Evolutionary conservation across 2,113 vertebrate genomes (phyloP), one percentile per base, ranked within the genome.

Genomic region (Prunella himalayana): DNA sequence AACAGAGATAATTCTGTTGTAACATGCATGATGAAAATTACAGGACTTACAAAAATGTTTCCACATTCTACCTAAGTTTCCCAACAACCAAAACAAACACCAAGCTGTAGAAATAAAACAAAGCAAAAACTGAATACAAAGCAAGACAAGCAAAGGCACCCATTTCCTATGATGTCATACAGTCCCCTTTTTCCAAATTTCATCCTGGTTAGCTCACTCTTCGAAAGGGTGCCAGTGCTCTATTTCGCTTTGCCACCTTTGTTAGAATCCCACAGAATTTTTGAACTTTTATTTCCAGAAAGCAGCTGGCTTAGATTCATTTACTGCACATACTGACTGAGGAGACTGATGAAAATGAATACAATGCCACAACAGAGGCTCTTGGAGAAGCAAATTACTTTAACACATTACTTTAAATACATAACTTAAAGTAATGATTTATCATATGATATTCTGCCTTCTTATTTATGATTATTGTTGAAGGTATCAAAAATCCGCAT

Each of bases 401-500:
- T 94, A 95, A 94, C 63, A 51, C 22, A 68, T 91, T 95, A 83
- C 89, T 91, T 96, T 94, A 97, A 97, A 97, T 94, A 98, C 89
- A 70, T 91, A 98, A 98, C 95, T 98, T 97, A 94, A 97, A 95
- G 92, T 92, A 97, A 98, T 93, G 97, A 98, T 98, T 98, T 97
- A 98, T 98, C 96, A 97, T 96, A 95, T 97, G 92, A 98, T 98
- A 98, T 95, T 97, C 94, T 91, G 93, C 95, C 98, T 97, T 98
- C 98, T 98, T 98, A 98, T 98, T 98, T 99, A 98, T 97, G 98
- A 98, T 98, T 98, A 98, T 98, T 98, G 97, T 96, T 96, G 96
- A 95, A 96, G 95, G 97, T 88, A 97, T 95, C 96, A 90, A 98
- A 98, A 98, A 97, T 86, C 92, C 22, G 45, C 81, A 95, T 50